Evolutionary conservation across 1,140 invertebrate species (phyloP).

Genomic region (Solenopsis fugax): DNA sequence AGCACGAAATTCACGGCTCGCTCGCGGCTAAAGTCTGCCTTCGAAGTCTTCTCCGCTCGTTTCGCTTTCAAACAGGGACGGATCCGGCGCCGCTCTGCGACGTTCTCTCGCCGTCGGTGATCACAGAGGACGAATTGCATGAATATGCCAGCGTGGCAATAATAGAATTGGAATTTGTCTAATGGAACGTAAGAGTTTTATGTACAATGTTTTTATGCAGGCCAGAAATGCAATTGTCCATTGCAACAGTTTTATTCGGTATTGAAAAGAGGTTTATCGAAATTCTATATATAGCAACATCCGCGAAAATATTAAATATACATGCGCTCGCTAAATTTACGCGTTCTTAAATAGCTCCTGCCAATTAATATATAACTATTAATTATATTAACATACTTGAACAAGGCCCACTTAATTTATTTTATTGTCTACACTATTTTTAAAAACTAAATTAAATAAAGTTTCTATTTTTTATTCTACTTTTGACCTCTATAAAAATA

Average conservation of each 20-base stretch:
- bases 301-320: conserved; percentile 1
- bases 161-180: background rate
- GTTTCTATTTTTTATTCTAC: too few species aligned
- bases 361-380: background rate
- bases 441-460: too few species aligned
- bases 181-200: background rate
- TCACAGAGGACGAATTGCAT: background rate
- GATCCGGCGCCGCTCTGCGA: background rate
- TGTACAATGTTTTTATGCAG: background rate
- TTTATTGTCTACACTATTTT: too few species aligned
- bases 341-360: conserved; percentile 20
- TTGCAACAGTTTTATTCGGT: background rate
- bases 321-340: background rate
- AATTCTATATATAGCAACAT: conserved; percentile 19
- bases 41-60: background rate
- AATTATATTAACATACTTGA: background rate
- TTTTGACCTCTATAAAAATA: too few species aligned
- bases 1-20: conserved; percentile 13
- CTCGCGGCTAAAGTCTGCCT: background rate
- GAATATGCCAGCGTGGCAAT: background rate
- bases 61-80: conserved; percentile 32
- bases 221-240: background rate
- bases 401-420: too few species aligned
- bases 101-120: background rate
- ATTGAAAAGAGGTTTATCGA: background rate